Base-by-base conservation (phyloP, 2,888 invertebrate genomes). In the Dorcus hopei region DNA sequence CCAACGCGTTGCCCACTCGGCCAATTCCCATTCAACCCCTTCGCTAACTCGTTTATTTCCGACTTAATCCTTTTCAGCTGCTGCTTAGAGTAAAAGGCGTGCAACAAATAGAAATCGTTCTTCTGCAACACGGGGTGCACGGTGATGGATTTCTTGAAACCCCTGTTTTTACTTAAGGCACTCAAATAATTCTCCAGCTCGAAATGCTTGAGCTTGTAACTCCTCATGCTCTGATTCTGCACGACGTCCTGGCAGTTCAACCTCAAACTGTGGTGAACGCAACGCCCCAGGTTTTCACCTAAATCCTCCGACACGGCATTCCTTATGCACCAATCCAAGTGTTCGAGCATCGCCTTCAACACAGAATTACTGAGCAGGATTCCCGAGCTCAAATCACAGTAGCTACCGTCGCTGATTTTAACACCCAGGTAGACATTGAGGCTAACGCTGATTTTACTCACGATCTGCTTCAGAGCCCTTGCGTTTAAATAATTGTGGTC, bases 321-420 rank as follows among this genome's bases (percentile, higher is more conserved):
- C 65, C 89, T 88, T 16, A 93, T 90, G 77, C 95, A 95, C 91
- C 94, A 94, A 74, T 95, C 93, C 69, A 95, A 80, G 75, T 90
- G 87, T 45, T 81, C 82, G 70, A 89, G 87, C 68, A 96, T 85
- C 62, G 88, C 87, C 60, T 86, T 86, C 69, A 97, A 82, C 41
- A 96, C 87, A 0, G 91, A 91, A 79, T 93, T 93, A 59, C 96
- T 96, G 55, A 97, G 75, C 47, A 97, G 78, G 68, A 97, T 87
- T 52, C 97, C 97, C 47, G 89, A 88, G 79, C 93, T 92, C 61
- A 91, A 78, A 53, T 86, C 84, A 71, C 90, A 91, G 72, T 86
- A 88, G 58, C 83, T 82, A 47, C 82, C 82, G 65, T 85, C 85
- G 53, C 80, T 79, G 23, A 83, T 83, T 2, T 82, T 82, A 2